Base-by-base conservation (phyloP, 2,797 vertebrate genomes). In the Acrossocheilus fasciatus region DNA sequence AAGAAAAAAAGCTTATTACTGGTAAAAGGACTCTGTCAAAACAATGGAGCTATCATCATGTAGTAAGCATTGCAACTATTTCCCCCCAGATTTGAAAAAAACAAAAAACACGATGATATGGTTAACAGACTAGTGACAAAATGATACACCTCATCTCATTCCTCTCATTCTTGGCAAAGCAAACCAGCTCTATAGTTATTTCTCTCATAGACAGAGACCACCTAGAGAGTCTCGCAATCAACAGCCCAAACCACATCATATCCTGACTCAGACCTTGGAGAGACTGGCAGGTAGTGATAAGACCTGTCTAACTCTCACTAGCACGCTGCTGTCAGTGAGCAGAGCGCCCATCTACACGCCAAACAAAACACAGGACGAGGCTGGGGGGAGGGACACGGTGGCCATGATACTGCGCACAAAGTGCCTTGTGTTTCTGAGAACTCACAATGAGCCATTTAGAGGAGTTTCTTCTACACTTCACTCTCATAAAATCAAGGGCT, bases 211-310 rank as follows among this genome's bases (percentile, higher is more conserved):
- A 47, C 64, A n/a, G 34, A 84, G 36, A 85, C 45, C 75, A 85
- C 64, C 75, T 20, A 34, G 36, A 70, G 62, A 23, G 36, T 47
- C 50, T 69, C 15, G 8, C 47, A 20, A 52, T 74, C 73, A 54
- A 83, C 73, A n/a, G 14, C 66, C 52, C 12, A 3, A 50, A 47
- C 66, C 66, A 47, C 77, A 78, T 84, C 87, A 86, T 30, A 78
- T 89, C 84, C 87, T 86, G 84, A 86, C 26, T 30, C 34, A 59
- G 47, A 34, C 47, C 57, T 83, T 50, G 47, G 39, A 41, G 39
- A 47, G 75, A 83, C 62, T 87, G 85, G 77, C 59, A 64, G 70
- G 62, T 74, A 76, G 59, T 77, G 89, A 89, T 88, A 89, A 89
- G 59, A 36, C 57, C 14, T 0, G 4, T 84, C 23, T 66, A 15